Percentiles rank a stretch among this genome's conserved stretches.
Conservation (phyloP, 2,113 vertebrate genomes). For the Megalops atlanticus region DNA sequence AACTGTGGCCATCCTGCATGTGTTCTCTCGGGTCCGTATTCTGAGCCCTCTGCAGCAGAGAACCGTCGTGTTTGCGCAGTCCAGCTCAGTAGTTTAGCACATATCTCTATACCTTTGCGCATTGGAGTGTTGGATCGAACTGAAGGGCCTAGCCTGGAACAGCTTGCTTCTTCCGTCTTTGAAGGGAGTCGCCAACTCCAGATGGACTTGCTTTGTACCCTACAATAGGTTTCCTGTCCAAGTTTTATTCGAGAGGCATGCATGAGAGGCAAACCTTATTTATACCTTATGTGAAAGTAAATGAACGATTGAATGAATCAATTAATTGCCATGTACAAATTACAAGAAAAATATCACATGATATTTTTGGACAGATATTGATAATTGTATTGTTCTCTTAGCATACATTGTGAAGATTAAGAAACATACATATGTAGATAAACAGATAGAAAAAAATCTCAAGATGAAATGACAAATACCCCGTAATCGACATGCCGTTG, state of each 20-base stretch:
- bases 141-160: conserved; percentile 8
- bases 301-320: neutral
- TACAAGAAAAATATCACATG: too few species aligned
- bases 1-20: neutral
- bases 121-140: conserved; percentile 1
- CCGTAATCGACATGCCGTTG: too few species aligned
- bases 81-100: neutral
- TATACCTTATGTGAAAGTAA: neutral
- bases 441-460: too few species aligned
- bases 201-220: conserved; percentile 36
- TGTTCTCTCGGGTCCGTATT: neutral
- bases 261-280: conserved; percentile 7
- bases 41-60: neutral
- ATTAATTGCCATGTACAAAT: too few species aligned
- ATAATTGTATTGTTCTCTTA: too few species aligned
- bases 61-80: neutral
- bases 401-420: too few species aligned
- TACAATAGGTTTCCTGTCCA: conserved; percentile 39
- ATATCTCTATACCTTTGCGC: neutral
- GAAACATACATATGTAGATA: too few species aligned
- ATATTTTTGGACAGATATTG: too few species aligned
- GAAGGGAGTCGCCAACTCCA: conserved; percentile 34
- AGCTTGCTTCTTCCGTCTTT: conserved; percentile 21
- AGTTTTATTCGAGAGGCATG: conserved; percentile 36
- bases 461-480: too few species aligned